Percentiles rank a stretch among this genome's conserved stretches.
phyloP scores from a whole-genome alignment of 2,113 vertebrate genomes.

The Trematomus loennbergii region DNA sequence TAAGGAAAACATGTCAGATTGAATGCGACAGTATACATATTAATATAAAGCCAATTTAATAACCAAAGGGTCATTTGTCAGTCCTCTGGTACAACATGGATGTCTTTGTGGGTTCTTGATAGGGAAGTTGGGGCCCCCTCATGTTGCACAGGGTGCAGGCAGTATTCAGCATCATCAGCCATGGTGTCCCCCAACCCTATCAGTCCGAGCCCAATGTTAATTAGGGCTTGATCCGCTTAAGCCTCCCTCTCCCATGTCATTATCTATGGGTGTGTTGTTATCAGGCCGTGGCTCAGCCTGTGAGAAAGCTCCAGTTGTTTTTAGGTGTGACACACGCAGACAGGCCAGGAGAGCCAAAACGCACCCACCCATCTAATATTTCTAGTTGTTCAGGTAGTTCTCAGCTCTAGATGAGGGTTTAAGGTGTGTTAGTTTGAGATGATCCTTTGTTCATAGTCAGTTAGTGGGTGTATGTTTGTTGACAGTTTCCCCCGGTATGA shows the following conservation, averaged over 20 bases:
- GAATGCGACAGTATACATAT: not conserved
- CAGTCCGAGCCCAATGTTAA: conserved; percentile 70
- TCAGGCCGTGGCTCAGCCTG: not conserved
- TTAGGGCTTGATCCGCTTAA: conserved; percentile 81
- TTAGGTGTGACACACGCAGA: conserved; percentile 8
- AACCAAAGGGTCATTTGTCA: not conserved
- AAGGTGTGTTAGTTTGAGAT: not conserved
- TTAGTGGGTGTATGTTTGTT: not conserved
- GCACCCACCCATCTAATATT: conserved; percentile 52
- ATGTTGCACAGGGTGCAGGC: conserved; percentile 43
- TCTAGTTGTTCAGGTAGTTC: conserved; percentile 61
- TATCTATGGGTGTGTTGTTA: conserved; percentile 62
- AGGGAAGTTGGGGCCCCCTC: not conserved
- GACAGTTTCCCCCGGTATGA: not conserved
- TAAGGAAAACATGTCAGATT: not conserved
- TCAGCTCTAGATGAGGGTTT: conserved; percentile 1
- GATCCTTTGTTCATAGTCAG: not conserved
- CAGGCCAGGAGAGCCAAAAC: conserved; percentile 22
- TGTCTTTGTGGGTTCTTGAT: conserved; percentile 9
- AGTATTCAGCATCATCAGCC: conserved; percentile 45
- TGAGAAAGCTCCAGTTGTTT: conserved; percentile 57
- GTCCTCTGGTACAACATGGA: conserved; percentile 1
- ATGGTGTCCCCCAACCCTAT: conserved; percentile 60
- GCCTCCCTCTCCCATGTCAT: conserved; percentile 65
- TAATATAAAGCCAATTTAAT: conserved; percentile 4